Evolutionary conservation across 2,888 invertebrate genomes (phyloP).

Genomic region (Dioctria rufipes): DNA sequence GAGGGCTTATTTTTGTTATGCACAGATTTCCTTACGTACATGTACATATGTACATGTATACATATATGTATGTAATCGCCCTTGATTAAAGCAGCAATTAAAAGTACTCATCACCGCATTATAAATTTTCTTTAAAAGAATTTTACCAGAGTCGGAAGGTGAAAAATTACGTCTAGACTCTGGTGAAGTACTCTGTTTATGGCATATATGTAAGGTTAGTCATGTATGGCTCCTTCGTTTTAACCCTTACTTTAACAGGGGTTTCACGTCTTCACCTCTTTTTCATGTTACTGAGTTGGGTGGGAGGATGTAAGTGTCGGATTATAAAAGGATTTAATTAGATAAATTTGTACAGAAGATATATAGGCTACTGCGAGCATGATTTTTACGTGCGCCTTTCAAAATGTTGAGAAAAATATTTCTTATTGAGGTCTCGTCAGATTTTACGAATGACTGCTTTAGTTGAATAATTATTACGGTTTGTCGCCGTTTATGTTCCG

Average conservation of each 20-base stretch:
- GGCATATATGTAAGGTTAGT: not conserved
- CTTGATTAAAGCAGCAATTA: constrained; percentile 45
- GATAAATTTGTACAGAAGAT: not conserved
- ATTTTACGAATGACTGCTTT: too few relatives aligned
- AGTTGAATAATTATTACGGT: too few relatives aligned
- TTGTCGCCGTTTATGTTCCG: too few relatives aligned
- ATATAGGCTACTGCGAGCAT: too few relatives aligned
- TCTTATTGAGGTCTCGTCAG: too few relatives aligned
- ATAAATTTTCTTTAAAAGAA: constrained; percentile 47
- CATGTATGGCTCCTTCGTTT: not conserved
- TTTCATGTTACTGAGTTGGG: not conserved
- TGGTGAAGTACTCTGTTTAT: constrained; percentile 29
- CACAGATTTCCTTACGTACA: too few relatives aligned
- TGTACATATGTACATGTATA: not conserved
- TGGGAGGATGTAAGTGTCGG: not conserved
- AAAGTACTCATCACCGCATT: constrained; percentile 42
- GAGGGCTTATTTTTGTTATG: too few relatives aligned
- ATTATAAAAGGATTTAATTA: constrained; percentile 29
- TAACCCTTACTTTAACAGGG: constrained; percentile 19
- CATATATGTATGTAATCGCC: not conserved
- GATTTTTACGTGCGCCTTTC: too few relatives aligned
- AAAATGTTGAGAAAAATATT: too few relatives aligned
- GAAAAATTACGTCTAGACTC: constrained; percentile 50
- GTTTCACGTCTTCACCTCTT: not conserved
- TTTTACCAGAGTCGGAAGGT: constrained; percentile 23